These are phyloP conservation scores for Lagopus muta DNA, from an alignment of 2,113 vertebrate genomes.

Conservation along the genomic window DNA sequence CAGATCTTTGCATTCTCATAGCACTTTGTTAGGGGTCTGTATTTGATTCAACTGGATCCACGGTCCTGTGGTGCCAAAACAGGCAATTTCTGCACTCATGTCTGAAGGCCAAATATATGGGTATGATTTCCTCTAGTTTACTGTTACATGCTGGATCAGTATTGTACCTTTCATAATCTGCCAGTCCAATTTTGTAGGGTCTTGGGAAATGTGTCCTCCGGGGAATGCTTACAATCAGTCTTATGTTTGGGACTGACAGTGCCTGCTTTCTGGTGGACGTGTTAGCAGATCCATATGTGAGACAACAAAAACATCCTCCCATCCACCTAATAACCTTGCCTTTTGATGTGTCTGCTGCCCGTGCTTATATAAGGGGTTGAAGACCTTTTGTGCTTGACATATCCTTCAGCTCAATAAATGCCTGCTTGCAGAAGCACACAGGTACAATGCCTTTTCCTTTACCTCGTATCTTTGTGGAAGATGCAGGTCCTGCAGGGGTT, in stretches of 20 bases:
- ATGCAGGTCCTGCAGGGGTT: not conserved
- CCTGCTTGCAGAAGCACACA: not conserved
- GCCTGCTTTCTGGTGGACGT: constrained; percentile 19
- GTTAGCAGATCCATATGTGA: constrained; percentile 62
- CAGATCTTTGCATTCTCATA: not conserved
- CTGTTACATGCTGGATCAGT: constrained; percentile 61
- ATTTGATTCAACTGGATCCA: constrained; percentile 60
- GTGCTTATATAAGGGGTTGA: not conserved
- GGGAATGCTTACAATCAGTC: constrained; percentile 50
- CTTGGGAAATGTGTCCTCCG: constrained; percentile 52
- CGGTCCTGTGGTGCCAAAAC: constrained; percentile 38
- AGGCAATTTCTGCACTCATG: constrained; percentile 48
- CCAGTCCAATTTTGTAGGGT: constrained; percentile 67
- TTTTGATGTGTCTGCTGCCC: not conserved
- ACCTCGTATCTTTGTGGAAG: not conserved
- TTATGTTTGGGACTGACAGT: constrained; percentile 27
- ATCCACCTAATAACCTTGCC: not conserved
- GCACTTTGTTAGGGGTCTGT: constrained; percentile 27
- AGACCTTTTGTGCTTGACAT: not conserved
- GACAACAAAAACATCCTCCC: not conserved
- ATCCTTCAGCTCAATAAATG: not conserved
- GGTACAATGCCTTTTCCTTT: not conserved
- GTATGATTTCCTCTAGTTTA: constrained; percentile 70
- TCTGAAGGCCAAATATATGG: constrained; percentile 67
- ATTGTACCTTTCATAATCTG: constrained; percentile 58